A percentile compares a stretch with the other conserved stretches of the same genome.
Conservation (phyloP, 2,888 invertebrate genomes). For the Xestobium rufovillosum region DNA sequence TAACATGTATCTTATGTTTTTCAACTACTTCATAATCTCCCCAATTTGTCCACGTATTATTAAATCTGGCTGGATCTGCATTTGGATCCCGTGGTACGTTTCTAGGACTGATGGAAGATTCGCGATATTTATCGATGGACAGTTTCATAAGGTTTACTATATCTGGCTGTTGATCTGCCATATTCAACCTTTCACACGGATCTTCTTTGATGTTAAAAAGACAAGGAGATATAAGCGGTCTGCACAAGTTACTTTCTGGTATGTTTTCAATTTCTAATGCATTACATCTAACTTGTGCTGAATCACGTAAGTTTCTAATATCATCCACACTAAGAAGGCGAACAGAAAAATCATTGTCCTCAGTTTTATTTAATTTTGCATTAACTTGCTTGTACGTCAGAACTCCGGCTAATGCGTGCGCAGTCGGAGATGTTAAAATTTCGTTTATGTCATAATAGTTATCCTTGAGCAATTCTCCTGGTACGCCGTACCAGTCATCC, state of each 20-base stretch:
- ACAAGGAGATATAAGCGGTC: conserved; percentile 42
- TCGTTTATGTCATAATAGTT: conserved; percentile 41
- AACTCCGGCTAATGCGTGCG: conserved; percentile 43
- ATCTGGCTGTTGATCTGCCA: conserved; percentile 39
- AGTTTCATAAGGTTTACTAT: conserved; percentile 43
- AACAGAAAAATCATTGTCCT: conserved; percentile 22
- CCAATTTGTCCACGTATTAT: conserved; percentile 54
- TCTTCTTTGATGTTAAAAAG: conserved; percentile 46
- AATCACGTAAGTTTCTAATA: conserved; percentile 28
- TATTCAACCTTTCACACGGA: conserved; percentile 48
- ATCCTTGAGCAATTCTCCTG: conserved; percentile 37
- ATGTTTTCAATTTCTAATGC: conserved; percentile 28
- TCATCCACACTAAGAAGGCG: conserved; percentile 27
- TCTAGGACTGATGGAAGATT: conserved; percentile 41
- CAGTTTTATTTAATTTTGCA: conserved; percentile 31
- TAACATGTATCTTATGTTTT: conserved; percentile 26
- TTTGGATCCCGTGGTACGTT: conserved; percentile 43
- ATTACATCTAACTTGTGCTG: conserved; percentile 33
- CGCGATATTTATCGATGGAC: conserved; percentile 40
- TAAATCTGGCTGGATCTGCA: conserved; percentile 48
- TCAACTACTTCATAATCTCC: conserved; percentile 46
- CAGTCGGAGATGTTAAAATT: conserved; percentile 44
- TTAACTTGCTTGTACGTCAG: conserved; percentile 45
- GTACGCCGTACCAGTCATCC: conserved; percentile 44
- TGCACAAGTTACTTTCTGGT: conserved; percentile 30